Percentiles rank a stretch among this genome's conserved stretches.
Evolutionary conservation across 2,113 vertebrate genomes (phyloP).

Genomic region (Anhinga anhinga): DNA sequence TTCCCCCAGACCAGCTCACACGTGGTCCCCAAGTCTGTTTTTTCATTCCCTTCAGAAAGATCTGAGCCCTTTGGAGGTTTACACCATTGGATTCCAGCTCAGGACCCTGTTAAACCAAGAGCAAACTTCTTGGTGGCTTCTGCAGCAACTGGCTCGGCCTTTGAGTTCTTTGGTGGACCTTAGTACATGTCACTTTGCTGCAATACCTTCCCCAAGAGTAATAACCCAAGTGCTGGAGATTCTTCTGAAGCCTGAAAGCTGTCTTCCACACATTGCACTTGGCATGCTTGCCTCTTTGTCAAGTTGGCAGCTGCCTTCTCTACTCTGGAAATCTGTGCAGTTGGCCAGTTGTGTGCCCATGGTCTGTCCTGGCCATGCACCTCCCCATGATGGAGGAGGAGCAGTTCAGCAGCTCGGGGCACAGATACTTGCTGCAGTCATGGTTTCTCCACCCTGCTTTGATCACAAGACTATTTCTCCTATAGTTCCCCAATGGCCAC

Average conservation of each 20-base stretch:
- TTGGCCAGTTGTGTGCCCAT: not conserved
- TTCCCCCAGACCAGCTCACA: not conserved
- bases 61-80: not conserved
- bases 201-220: not conserved
- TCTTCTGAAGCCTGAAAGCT: not conserved
- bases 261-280: not conserved
- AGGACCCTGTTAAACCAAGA: not conserved
- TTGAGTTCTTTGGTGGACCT: not conserved
- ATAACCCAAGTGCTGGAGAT: not conserved
- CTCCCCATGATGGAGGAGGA: not conserved
- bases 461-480: not conserved
- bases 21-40: not conserved
- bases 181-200: not conserved
- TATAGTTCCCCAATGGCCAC: not conserved
- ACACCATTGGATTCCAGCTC: not conserved
- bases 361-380: not conserved
- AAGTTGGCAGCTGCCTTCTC: not conserved
- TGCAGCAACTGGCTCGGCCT: not conserved
- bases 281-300: not conserved
- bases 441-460: not conserved
- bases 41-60: not conserved
- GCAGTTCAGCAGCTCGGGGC: slow-evolving; percentile 24
- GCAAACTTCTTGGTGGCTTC: not conserved
- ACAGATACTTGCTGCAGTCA: not conserved
- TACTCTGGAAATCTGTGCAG: not conserved